A percentile compares a stretch with the other conserved stretches of the same genome.
These are phyloP conservation scores for Zygothrica quintamaculata DNA, from an alignment of 2,888 invertebrate species.

Conservation along the genomic window DNA sequence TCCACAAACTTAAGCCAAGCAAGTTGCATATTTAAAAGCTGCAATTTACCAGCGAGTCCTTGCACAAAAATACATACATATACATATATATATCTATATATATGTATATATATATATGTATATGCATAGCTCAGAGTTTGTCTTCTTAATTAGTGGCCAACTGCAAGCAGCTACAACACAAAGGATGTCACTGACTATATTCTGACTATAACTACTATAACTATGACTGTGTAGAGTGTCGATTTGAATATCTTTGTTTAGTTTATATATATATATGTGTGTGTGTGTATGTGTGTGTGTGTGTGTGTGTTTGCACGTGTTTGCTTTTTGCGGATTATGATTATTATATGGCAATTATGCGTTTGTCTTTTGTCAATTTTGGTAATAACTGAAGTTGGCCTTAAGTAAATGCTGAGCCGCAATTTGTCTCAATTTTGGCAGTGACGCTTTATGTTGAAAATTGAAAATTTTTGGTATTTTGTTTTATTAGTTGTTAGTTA, in stretches of 20 bases:
- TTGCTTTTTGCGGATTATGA: slow-evolving; percentile 79
- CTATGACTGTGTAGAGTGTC: slow-evolving; percentile 12
- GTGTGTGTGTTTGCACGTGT: slow-evolving; percentile 45
- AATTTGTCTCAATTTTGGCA: slow-evolving; percentile 72
- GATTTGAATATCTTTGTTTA: slow-evolving; percentile 24
- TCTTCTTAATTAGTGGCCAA: slow-evolving; percentile 78
- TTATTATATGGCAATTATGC: slow-evolving; percentile 79
- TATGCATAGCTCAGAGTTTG: slow-evolving; percentile 58
- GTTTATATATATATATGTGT: background rate
- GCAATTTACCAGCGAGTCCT: slow-evolving; percentile 29
- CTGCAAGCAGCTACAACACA: slow-evolving; percentile 41
- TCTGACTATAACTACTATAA: slow-evolving; percentile 1
- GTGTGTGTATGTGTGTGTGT: slow-evolving; percentile 7
- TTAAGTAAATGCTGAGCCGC: slow-evolving; percentile 64
- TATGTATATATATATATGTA: too few species aligned
- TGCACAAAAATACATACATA: slow-evolving; percentile 38
- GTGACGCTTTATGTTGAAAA: slow-evolving; percentile 44
- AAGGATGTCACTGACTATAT: slow-evolving; percentile 17
- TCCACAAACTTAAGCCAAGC: background rate
- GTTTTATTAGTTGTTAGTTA: slow-evolving; percentile 16
- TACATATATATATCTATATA: too few species aligned
- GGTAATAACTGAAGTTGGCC: slow-evolving; percentile 68
- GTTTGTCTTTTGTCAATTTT: slow-evolving; percentile 76
- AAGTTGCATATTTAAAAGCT: slow-evolving; percentile 4
- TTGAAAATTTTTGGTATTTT: slow-evolving; percentile 36